Conservation (phyloP, 1,140 invertebrate species). For the Papilio polytes region DNA sequence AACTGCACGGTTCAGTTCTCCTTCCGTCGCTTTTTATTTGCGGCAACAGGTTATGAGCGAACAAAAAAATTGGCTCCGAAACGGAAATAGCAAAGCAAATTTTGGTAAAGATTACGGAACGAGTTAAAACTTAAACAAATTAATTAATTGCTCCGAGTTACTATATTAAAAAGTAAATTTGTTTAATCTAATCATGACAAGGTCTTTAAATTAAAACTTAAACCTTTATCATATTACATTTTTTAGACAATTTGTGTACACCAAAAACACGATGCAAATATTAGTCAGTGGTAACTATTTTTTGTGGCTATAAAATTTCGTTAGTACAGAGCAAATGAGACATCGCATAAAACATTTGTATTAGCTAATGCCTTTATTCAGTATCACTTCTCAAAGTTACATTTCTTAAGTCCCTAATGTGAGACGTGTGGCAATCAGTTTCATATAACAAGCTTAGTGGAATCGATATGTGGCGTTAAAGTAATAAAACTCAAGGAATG, state of each 20-base stretch:
- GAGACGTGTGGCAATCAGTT: constrained; percentile 13
- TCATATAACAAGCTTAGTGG: background rate
- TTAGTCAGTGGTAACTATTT: too few species aligned
- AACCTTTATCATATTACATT: too few species aligned
- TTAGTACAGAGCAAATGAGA: background rate
- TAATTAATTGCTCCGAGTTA: too few species aligned
- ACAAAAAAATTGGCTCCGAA: constrained; percentile 34
- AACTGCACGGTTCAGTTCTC: constrained; percentile 9
- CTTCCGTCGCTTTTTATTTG: constrained; percentile 23
- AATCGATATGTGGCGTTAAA: background rate
- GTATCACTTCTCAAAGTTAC: constrained; percentile 11
- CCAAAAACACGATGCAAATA: too few species aligned
- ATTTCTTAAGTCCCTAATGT: constrained; percentile 1
- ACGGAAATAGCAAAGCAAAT: background rate
- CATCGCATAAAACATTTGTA: background rate
- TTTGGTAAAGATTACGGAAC: constrained; percentile 23
- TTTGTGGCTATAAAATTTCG: background rate
- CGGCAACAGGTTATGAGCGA: constrained; percentile 38
- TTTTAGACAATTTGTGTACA: too few species aligned
- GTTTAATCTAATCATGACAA: too few species aligned
- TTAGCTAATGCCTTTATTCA: background rate
- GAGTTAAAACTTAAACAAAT: background rate
- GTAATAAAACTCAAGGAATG: constrained; percentile 9
- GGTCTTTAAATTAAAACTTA: too few species aligned
- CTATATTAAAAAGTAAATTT: too few species aligned